These are phyloP conservation scores for Hyperoplus lanceolatus DNA, from an alignment of 2,797 vertebrate species.

Conservation along the genomic window DNA sequence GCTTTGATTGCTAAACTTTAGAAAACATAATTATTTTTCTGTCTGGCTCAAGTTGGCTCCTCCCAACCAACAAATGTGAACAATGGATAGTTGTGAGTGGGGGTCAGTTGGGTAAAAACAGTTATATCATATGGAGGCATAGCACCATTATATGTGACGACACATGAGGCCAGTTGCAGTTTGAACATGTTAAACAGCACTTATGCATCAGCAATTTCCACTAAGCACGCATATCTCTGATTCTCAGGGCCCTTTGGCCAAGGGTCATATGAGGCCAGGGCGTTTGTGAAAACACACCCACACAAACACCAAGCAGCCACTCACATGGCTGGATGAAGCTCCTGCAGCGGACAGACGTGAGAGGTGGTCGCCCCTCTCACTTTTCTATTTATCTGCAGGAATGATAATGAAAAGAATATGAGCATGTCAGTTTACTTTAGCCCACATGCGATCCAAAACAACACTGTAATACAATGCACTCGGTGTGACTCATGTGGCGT, in stretches of 20 bases:
- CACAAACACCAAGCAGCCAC: slow-evolving; percentile 9
- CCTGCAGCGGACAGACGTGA: background rate
- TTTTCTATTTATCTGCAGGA: slow-evolving; percentile 66
- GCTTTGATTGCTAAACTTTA: background rate
- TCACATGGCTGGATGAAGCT: slow-evolving; percentile 6
- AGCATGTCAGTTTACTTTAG: slow-evolving; percentile 68
- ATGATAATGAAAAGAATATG: slow-evolving; percentile 67
- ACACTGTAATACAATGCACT: slow-evolving; percentile 53
- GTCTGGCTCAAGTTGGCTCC: background rate
- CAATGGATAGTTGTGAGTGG: background rate
- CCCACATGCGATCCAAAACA: slow-evolving; percentile 68
- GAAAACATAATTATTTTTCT: background rate
- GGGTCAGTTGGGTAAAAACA: background rate
- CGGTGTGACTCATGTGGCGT: slow-evolving; percentile 59
- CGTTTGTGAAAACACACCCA: no score
- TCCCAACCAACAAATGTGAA: background rate
- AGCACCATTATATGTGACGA: background rate
- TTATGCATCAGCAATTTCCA: background rate
- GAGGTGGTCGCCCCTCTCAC: slow-evolving; percentile 34
- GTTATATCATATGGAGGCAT: background rate
- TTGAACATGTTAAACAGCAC: background rate
- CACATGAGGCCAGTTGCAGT: background rate
- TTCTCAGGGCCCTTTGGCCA: background rate
- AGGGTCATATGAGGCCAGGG: no score
- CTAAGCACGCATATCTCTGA: background rate